Percentiles rank a stretch among this genome's conserved stretches.
phyloP scores from a whole-genome alignment of 2,888 invertebrate genomes.

The Osedax fenrisi region DNA sequence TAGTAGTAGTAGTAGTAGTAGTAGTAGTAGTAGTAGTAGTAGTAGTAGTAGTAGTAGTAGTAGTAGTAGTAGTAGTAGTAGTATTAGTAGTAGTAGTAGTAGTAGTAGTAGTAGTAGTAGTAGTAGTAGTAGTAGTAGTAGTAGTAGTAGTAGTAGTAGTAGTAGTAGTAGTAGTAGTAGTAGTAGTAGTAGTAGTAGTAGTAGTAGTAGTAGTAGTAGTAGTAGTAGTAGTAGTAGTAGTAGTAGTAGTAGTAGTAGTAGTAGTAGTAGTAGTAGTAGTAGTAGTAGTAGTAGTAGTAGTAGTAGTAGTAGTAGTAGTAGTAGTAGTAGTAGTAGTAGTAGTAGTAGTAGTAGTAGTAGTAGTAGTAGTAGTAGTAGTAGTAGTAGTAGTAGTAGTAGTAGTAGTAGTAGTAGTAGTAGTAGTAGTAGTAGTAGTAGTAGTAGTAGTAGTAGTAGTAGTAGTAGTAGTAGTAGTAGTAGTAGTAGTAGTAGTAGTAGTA shows the following conservation, averaged over 20 bases:
- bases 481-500: slow-evolving; percentile 10
- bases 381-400: slow-evolving; percentile 34
- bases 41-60: slow-evolving; percentile 33
- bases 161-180: no score
- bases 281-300: background rate
- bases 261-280: background rate
- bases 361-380: slow-evolving; percentile 35
- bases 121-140: no score
- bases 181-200: no score
- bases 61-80: no score
- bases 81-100: no score
- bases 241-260: background rate
- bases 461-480: slow-evolving; percentile 31
- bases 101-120: slow-evolving; percentile 32
- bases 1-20: slow-evolving; percentile 33
- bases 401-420: slow-evolving; percentile 34
- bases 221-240: no score
- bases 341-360: slow-evolving; percentile 28
- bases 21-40: slow-evolving; percentile 34
- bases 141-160: no score
- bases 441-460: slow-evolving; percentile 34
- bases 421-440: slow-evolving; percentile 34
- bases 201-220: no score
- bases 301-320: background rate
- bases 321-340: slow-evolving; percentile 23